Base-by-base conservation (phyloP, 2,797 vertebrate species). In the Carapus acus region DNA sequence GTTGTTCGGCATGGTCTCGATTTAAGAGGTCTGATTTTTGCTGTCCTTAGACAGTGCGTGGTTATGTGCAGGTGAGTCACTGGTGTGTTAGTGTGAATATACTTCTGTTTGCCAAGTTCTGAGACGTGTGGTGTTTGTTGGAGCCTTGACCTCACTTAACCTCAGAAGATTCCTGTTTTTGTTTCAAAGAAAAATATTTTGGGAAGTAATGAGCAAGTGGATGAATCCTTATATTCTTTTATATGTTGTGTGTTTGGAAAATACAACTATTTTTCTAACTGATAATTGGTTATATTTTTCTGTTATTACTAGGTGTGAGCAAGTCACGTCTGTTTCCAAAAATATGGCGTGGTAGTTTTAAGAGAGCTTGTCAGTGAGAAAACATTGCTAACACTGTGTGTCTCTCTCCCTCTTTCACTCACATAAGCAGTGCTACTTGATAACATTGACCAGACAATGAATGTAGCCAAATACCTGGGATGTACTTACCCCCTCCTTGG, bases 381-480 rank as follows among this genome's bases (percentile, higher is more conserved):
- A 70, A 76, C 53, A 57, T 85, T 78, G 81, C 82, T 82, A 87
- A 86, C 86, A 86, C 85, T 88, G 86, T 89, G 86, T 88, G 16
- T 19, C 36, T 21, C 34, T 38, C 14, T 15, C 34, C 14, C 34
- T 15, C 34, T 15, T 15, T 15, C 34, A 36, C 34, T 11, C 74
- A 71, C 69, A 81, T 69, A 72, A 70, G 78, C 69, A 69, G 73
- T 64, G 71, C 76, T 71, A 81, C 73, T 66, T 8, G 61, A 49
- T 65, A 69, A 57, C 79, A 74, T 84, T 82, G 80, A 74, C 81
- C 78, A 78, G 84, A 86, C 83, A 80, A 81, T 86, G 84, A 87
- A 87, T 87, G 85, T 87, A 86, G 85, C 85, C 83, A 85, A 86
- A 83, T 82, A 83, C 77, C 80, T 62, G 15, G 83, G 84, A 83